These are phyloP conservation scores for Cryptus viduatorius DNA, from an alignment of 2,888 invertebrate genomes.

Conservation along the genomic window DNA sequence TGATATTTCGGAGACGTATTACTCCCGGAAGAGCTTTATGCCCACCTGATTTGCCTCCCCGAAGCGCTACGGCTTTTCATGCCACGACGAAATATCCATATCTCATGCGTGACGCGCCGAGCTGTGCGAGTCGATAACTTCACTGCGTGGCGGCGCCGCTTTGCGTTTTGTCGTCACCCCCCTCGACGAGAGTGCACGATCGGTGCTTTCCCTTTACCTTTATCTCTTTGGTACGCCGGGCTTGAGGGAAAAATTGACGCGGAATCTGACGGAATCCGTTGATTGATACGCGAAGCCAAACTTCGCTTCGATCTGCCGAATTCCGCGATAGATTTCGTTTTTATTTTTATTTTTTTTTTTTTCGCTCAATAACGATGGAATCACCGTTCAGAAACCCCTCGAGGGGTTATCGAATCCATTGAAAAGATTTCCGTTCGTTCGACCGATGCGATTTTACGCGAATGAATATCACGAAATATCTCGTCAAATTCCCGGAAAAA, in stretches of 20 bases:
- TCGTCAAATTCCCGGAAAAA: background rate
- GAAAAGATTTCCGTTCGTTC: constrained; percentile 5
- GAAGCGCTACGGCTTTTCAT: background rate
- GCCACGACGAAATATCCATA: background rate
- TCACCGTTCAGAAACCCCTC: background rate
- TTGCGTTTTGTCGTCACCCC: constrained; percentile 2
- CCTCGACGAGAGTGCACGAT: background rate
- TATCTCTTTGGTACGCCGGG: background rate
- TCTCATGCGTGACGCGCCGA: background rate
- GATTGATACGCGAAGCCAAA: background rate
- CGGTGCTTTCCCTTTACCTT: background rate
- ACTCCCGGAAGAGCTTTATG: background rate
- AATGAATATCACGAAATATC: background rate
- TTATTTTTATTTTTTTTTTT: background rate
- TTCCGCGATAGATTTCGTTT: background rate
- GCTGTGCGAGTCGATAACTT: constrained; percentile 16
- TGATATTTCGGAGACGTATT: background rate
- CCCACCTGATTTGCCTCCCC: background rate
- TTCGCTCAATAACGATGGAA: background rate
- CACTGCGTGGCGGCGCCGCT: background rate
- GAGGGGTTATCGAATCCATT: background rate
- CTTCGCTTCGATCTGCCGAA: background rate
- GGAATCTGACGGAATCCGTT: constrained; percentile 1
- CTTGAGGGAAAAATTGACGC: constrained; percentile 1
- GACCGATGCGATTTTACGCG: background rate